A percentile compares a stretch with the other conserved stretches of the same genome.
phyloP scores from a whole-genome alignment of 1,140 invertebrate genomes.

The Dysdera silvatica region DNA sequence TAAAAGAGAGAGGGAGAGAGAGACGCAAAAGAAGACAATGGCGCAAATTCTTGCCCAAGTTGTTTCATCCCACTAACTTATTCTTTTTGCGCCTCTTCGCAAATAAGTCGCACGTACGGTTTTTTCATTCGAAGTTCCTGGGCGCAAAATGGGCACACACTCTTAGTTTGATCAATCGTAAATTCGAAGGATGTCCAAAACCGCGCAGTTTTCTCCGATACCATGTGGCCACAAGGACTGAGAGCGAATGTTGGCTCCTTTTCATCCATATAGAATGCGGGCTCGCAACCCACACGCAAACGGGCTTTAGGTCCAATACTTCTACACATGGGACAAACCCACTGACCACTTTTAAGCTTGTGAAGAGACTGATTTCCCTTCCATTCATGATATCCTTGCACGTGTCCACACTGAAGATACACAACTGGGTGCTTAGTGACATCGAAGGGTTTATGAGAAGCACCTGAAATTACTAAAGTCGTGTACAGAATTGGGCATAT shows the following conservation, averaged over 20 bases:
- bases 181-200: constrained; percentile 41
- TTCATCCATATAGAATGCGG: constrained; percentile 89
- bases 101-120: no score
- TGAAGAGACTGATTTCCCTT: not conserved
- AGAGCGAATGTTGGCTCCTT: constrained; percentile 85
- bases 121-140: no score
- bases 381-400: constrained; percentile 59
- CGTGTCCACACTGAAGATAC: constrained; percentile 95
- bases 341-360: constrained; percentile 29
- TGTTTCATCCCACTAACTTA: no score
- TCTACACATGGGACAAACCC: constrained; percentile 62
- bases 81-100: no score
- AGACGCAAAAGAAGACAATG: no score
- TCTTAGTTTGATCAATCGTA: no score
- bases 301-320: constrained; percentile 67
- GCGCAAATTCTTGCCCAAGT: no score
- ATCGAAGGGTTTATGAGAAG: no score
- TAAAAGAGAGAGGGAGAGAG: no score
- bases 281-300: constrained; percentile 89
- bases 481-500: not conserved
- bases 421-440: constrained; percentile 81
- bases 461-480: no score
- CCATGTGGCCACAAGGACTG: constrained; percentile 98
- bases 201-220: constrained; percentile 94
- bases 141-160: no score